Evolutionary conservation across 1,140 invertebrate species (phyloP).

Genomic region (Globodera ellingtonae): DNA sequence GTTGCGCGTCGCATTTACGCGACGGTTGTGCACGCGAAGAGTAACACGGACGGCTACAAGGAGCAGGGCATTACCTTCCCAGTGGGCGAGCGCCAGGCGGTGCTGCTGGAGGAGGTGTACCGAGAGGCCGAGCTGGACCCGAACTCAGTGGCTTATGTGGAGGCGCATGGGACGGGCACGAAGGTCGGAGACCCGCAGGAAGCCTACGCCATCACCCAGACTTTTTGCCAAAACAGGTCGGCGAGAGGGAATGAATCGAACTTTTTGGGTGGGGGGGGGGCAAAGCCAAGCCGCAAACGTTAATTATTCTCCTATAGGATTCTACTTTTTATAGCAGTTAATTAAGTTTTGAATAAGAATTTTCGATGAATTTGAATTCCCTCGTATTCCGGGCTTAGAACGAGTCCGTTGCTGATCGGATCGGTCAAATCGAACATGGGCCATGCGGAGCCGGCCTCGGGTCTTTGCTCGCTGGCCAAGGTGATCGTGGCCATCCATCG

Average conservation of each 20-base stretch:
- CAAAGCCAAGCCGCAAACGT: no score
- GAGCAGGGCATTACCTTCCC: slow-evolving; percentile 83
- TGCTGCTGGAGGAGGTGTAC: slow-evolving; percentile 83
- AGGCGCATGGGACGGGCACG: slow-evolving; percentile 94
- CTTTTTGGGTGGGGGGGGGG: no score
- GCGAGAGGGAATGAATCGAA: not conserved
- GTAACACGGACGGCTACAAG: slow-evolving; percentile 88
- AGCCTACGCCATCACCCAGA: slow-evolving; percentile 84
- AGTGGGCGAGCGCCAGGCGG: slow-evolving; percentile 80
- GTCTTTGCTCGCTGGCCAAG: slow-evolving; percentile 69
- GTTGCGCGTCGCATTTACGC: slow-evolving; percentile 81
- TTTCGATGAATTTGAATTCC: slow-evolving; percentile 21
- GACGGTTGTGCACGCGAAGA: slow-evolving; percentile 80
- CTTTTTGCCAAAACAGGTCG: slow-evolving; percentile 80
- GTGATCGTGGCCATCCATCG: slow-evolving; percentile 82
- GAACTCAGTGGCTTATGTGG: slow-evolving; percentile 80
- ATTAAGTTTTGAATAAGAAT: no score
- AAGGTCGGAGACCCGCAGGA: slow-evolving; percentile 89
- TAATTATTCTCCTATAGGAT: no score
- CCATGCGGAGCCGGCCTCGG: slow-evolving; percentile 90
- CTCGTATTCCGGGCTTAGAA: slow-evolving; percentile 65
- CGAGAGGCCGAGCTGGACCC: slow-evolving; percentile 80
- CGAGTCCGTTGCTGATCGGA: slow-evolving; percentile 81
- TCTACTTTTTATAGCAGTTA: no score
- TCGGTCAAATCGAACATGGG: slow-evolving; percentile 98